These are phyloP conservation scores for Montipora capricornis DNA, from an alignment of 64 coral and sea anemone genomes.

Conservation along the genomic window DNA sequence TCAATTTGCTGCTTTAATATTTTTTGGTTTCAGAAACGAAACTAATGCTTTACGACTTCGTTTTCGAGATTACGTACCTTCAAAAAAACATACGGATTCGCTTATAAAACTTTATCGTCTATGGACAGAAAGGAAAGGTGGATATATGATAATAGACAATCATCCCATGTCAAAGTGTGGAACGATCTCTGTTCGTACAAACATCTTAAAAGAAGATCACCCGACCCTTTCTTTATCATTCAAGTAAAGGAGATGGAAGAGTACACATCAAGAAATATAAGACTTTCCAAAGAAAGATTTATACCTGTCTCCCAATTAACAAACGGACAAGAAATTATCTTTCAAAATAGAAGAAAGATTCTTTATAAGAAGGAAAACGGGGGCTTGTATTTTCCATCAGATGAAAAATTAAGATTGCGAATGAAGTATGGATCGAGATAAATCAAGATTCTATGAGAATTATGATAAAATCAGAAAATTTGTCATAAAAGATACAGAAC, in stretches of 20 bases:
- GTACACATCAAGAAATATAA: too few species aligned
- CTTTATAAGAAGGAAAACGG: not conserved
- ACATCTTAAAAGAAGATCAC: not conserved
- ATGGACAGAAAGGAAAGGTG: not conserved
- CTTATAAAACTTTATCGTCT: not conserved
- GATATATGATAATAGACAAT: not conserved
- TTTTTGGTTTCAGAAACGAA: not conserved
- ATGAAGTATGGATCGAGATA: not conserved
- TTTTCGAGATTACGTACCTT: not conserved
- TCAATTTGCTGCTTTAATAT: not conserved
- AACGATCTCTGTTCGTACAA: not conserved
- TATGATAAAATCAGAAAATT: not conserved
- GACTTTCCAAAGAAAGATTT: too few species aligned
- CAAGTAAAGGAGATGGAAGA: not conserved
- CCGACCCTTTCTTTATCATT: not conserved
- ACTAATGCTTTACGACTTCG: not conserved
- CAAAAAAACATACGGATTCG: not conserved
- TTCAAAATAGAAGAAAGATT: not conserved
- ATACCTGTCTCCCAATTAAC: too few species aligned
- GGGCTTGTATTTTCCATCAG: not conserved
- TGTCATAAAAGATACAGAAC: not conserved
- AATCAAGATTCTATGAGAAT: not conserved
- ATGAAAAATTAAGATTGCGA: too few species aligned
- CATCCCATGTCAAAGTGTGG: not conserved
- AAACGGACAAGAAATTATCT: too few species aligned